A percentile compares a stretch with the other conserved stretches of the same genome.
phyloP scores from a whole-genome alignment of 2,797 vertebrate genomes.

The Sciurus carolinensis region DNA sequence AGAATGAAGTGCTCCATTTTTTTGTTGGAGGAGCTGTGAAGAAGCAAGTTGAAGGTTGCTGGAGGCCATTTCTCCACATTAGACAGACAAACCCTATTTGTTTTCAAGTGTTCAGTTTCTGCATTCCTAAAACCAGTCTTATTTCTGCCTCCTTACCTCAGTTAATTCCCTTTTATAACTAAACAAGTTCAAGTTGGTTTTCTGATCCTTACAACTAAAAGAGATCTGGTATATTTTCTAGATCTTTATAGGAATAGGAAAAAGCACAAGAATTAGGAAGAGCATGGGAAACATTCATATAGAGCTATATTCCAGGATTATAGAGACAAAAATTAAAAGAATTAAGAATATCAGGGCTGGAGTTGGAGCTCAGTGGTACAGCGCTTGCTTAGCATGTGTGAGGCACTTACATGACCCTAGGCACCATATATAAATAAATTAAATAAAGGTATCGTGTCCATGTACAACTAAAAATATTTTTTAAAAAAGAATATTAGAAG shows the following conservation, averaged over 20 bases:
- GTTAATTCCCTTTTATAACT: neutral
- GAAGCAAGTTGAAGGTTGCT: neutral
- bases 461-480: too few species aligned
- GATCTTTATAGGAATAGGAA: neutral
- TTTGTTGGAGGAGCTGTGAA: neutral
- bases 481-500: too few species aligned
- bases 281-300: neutral
- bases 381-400: too few species aligned
- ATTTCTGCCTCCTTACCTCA: neutral
- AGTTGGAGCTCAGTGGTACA: too few species aligned
- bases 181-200: conserved; percentile 35
- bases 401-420: too few species aligned
- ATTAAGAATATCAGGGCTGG: too few species aligned
- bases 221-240: neutral
- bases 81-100: neutral
- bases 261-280: neutral
- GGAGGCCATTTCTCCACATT: neutral
- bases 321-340: too few species aligned
- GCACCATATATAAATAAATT: too few species aligned
- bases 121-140: neutral
- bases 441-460: too few species aligned
- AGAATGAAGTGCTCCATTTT: neutral
- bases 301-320: too few species aligned
- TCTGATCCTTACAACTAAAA: neutral
- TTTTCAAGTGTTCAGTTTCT: neutral